Evolutionary conservation across 1,140 invertebrate genomes (phyloP).

Genomic region (Drosophila carrolli): DNA sequence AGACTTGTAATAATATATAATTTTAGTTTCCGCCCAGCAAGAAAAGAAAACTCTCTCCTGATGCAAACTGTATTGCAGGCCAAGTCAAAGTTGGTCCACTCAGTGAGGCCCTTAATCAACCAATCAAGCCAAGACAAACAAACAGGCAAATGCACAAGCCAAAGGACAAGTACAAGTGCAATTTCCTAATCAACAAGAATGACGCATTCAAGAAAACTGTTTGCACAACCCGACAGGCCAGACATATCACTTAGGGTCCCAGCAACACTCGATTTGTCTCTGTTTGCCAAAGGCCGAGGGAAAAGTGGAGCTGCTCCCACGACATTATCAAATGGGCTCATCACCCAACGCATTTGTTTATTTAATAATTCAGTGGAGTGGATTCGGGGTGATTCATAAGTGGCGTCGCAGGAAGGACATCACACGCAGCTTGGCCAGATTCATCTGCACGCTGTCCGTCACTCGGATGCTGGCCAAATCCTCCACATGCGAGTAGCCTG

Average conservation of each 20-base stretch:
- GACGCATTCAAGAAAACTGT: conserved; percentile 37
- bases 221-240: conserved; percentile 22
- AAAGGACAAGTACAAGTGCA: conserved; percentile 64
- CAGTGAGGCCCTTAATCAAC: conserved; percentile 30
- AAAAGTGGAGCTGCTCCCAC: conserved; percentile 20
- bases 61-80: background rate
- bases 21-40: too few species aligned
- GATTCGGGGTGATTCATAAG: conserved; percentile 39
- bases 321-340: conserved; percentile 53
- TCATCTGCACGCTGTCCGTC: conserved; percentile 66
- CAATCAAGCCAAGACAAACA: conserved; percentile 45
- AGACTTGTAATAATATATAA: too few species aligned
- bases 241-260: conserved; percentile 60
- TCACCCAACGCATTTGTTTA: conserved; percentile 59
- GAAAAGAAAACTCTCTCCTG: background rate
- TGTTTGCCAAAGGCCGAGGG: conserved; percentile 39
- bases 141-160: conserved; percentile 20
- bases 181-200: conserved; percentile 69
- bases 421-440: conserved; percentile 75
- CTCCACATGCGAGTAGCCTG: conserved; percentile 72
- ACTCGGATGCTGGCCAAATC: conserved; percentile 71
- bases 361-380: conserved; percentile 68
- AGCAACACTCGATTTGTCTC: conserved; percentile 72
- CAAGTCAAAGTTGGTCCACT: conserved; percentile 8
- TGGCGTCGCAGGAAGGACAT: conserved; percentile 71